Evolutionary conservation across 2,113 vertebrate genomes (phyloP).

Genomic region (Austrofundulus limnaeus): DNA sequence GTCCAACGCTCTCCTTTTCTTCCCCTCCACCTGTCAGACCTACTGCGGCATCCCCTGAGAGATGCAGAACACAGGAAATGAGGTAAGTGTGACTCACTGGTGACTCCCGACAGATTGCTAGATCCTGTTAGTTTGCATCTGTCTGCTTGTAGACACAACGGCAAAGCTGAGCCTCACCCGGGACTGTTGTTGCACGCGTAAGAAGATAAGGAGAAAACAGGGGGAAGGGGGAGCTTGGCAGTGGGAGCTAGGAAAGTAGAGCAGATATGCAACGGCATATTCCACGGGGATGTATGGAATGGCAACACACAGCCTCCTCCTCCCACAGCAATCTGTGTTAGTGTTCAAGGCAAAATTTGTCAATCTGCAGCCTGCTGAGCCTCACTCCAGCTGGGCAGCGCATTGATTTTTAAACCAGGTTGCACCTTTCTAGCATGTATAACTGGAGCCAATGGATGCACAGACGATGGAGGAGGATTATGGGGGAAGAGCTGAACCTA

Average conservation of each 20-base stretch:
- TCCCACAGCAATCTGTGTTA: slow-evolving; percentile 54
- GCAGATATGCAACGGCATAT: slow-evolving; percentile 47
- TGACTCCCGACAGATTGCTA: slow-evolving; percentile 58
- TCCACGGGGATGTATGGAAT: slow-evolving; percentile 44
- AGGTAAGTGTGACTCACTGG: slow-evolving; percentile 50
- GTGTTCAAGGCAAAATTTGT: slow-evolving; percentile 60
- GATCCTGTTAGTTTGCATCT: slow-evolving; percentile 56
- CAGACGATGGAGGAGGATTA: slow-evolving; percentile 19
- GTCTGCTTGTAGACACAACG: slow-evolving; percentile 59
- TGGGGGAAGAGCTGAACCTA: slow-evolving; percentile 24
- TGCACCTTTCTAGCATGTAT: slow-evolving; percentile 21
- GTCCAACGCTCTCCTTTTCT: slow-evolving; percentile 24
- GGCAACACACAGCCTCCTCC: slow-evolving; percentile 50
- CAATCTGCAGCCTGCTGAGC: slow-evolving; percentile 51
- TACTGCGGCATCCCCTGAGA: slow-evolving; percentile 15
- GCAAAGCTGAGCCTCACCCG: slow-evolving; percentile 17
- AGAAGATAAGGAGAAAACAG: slow-evolving; percentile 15
- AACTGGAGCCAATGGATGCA: slow-evolving; percentile 25
- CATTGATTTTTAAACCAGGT: slow-evolving; percentile 63
- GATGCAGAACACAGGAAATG: slow-evolving; percentile 36
- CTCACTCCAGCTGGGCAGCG: slow-evolving; percentile 46
- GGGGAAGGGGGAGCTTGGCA: slow-evolving; percentile 24
- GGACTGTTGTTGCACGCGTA: slow-evolving; percentile 1
- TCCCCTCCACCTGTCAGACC: slow-evolving; percentile 35
- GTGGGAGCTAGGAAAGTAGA: slow-evolving; percentile 47